A percentile compares a stretch with the other conserved stretches of the same genome.
Conservation (phyloP, 2,113 vertebrate genomes). For the Talpa occidentalis region DNA sequence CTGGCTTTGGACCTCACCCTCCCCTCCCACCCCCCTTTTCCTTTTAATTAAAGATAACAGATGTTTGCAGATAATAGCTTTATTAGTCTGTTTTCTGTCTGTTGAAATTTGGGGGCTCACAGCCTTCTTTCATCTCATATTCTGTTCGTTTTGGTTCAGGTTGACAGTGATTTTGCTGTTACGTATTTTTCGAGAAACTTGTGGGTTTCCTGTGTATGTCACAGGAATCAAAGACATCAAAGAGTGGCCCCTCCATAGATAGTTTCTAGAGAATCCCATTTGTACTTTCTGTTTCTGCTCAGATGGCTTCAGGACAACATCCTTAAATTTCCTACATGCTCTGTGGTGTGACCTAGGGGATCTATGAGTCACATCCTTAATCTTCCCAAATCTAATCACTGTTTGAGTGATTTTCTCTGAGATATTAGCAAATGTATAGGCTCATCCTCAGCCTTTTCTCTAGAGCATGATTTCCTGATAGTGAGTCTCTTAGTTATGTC, state of each 20-base stretch:
- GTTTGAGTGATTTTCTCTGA: background rate
- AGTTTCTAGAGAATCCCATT: background rate
- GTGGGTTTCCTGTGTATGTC: slow-evolving; percentile 29
- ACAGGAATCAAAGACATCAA: background rate
- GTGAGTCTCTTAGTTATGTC: background rate
- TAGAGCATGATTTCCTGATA: background rate
- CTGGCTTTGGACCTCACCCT: background rate
- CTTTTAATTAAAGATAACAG: background rate
- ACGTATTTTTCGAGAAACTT: background rate
- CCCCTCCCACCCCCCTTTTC: background rate
- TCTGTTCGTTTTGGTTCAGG: background rate
- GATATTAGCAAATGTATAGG: background rate
- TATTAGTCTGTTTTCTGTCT: background rate
- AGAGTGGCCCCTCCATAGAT: background rate
- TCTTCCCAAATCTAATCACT: background rate
- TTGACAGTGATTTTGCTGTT: slow-evolving; percentile 9
- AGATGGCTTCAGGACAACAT: background rate
- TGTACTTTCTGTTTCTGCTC: background rate
- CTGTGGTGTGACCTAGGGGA: background rate
- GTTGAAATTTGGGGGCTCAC: background rate
- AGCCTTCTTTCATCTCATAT: background rate
- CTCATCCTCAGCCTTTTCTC: background rate
- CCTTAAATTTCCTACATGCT: background rate
- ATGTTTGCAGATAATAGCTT: background rate
- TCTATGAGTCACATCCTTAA: background rate